These are phyloP conservation scores for Forbesichthys papilliferus DNA, from an alignment of 2,113 vertebrate species.

Conservation along the genomic window DNA sequence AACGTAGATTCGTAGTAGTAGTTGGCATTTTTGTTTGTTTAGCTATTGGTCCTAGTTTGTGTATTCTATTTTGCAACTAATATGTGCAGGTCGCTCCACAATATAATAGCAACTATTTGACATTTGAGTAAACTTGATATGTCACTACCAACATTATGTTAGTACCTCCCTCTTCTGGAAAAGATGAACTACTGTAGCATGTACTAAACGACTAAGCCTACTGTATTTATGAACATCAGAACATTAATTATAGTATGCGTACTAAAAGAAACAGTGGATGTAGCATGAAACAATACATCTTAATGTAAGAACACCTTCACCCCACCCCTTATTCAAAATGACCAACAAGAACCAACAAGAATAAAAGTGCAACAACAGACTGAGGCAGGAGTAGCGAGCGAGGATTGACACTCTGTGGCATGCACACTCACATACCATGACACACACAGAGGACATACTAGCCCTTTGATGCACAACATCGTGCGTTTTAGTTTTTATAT, in stretches of 20 bases:
- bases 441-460: too few relatives aligned
- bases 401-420: too few relatives aligned
- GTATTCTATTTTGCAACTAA: background rate
- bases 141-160: constrained; percentile 1
- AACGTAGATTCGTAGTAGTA: background rate
- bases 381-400: too few relatives aligned
- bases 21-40: background rate
- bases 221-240: background rate
- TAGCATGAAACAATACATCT: too few relatives aligned
- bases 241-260: background rate
- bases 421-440: too few relatives aligned
- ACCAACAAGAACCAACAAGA: too few relatives aligned
- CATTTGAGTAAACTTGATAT: background rate
- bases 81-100: background rate
- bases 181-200: background rate
- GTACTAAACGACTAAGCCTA: background rate
- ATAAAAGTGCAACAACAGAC: too few relatives aligned
- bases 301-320: too few relatives aligned
- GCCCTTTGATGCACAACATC: too few relatives aligned
- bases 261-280: background rate
- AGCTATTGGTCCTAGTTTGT: background rate
- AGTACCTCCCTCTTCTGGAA: constrained; percentile 72
- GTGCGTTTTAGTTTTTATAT: too few relatives aligned
- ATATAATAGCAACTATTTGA: background rate
- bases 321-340: too few relatives aligned